Base-by-base conservation (phyloP, 2,113 vertebrate genomes). In the Tyto alba region DNA sequence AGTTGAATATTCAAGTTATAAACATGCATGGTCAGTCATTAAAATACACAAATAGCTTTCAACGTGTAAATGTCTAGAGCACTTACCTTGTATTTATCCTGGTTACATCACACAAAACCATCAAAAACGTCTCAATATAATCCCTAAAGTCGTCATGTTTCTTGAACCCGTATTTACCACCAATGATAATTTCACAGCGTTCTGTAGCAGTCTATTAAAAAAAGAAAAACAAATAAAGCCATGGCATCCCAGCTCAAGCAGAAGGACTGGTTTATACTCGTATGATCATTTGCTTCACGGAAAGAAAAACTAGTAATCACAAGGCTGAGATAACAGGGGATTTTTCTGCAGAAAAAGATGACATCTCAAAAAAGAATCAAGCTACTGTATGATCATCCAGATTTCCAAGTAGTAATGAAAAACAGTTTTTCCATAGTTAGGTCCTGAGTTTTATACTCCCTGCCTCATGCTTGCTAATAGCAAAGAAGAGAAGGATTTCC, bases 181-280 rank as follows among this genome's bases (percentile, higher is more conserved):
- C 0, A 9, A 68, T 25, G 90, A 73, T 43, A 89, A 90, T 81
- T 90, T 62, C 67, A 48, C 57, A 80, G 89, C 3, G 87, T 89
- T 92, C 90, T 41, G 53, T 32, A 55, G 80, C 89, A 89, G 69
- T 79, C 94, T 97, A 91, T 94, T 91, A 91, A 94, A 95, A 93
- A 96, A 95, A 82, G 41, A 30, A 94, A 96, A 96, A 94, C 89
- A 96, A 97, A 96, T 89, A 92, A 95, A 92, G 86, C 45, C 67
- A 76, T 76, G 74, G 78, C 47, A 91, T 30, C 89, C 64, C 53
- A 96, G 85, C 66, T 89, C 84, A 82, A 75, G 94, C 86, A 93
- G 94, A 91, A 96, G 76, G 89, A 94, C 84, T 87, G 84, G 81
- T 84, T 93, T 94, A 68, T 62, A 77, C 48, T 96, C 95, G 84